Conservation (phyloP, 2,113 vertebrate species). For the Cottus gobio region DNA sequence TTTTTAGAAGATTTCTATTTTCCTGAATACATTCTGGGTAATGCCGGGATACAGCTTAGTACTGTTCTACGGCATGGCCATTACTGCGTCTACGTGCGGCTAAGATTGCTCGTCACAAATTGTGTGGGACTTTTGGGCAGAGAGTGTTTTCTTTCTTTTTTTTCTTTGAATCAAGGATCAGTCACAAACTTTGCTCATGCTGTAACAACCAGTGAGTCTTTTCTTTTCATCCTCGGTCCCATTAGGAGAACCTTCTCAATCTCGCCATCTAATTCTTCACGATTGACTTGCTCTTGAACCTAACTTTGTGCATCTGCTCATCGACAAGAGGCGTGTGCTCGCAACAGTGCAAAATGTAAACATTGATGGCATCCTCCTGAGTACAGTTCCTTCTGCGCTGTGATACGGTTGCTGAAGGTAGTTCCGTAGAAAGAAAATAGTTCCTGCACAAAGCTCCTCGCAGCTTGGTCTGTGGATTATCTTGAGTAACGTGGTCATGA, state of each 20-base stretch:
- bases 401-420: background rate
- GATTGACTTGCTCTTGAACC: background rate
- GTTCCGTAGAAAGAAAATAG: background rate
- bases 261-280: background rate
- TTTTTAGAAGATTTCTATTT: background rate
- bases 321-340: too few species aligned
- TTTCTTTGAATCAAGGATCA: background rate
- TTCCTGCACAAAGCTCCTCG: background rate
- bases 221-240: background rate
- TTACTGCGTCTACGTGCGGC: background rate
- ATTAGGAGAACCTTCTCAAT: background rate
- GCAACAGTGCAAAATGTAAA: too few species aligned
- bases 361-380: background rate
- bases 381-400: background rate
- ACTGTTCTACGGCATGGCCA: background rate
- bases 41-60: background rate
- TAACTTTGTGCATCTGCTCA: too few species aligned
- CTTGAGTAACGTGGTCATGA: background rate
- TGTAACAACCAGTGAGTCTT: background rate
- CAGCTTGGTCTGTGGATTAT: background rate
- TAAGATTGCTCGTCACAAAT: slow-evolving; percentile 25
- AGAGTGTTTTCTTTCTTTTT: background rate
- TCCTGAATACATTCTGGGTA: background rate
- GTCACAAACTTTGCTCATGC: background rate
- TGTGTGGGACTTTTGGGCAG: slow-evolving; percentile 11